Conservation (phyloP, 2,888 invertebrate genomes). For the Erynnis tages region DNA sequence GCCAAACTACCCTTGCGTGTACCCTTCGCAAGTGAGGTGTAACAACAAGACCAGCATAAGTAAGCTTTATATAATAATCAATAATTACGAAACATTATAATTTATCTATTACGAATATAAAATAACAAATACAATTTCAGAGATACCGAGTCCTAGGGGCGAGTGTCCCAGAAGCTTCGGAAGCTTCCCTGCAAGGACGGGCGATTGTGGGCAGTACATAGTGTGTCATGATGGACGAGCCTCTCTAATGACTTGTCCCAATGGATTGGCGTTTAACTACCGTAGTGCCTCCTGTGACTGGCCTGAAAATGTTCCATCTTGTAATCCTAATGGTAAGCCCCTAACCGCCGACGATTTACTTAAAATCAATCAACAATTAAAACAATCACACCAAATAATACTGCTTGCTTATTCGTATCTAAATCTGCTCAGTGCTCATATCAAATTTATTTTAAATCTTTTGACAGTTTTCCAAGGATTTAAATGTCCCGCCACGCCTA, state of each 20-base stretch:
- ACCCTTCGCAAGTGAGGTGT: constrained; percentile 90
- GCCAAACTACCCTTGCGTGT: constrained; percentile 88
- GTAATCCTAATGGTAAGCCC: constrained; percentile 50
- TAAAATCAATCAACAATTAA: no score
- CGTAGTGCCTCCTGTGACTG: constrained; percentile 52
- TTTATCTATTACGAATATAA: background rate
- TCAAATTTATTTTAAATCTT: background rate
- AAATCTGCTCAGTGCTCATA: no score
- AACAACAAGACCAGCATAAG: constrained; percentile 62
- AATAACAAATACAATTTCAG: constrained; percentile 27
- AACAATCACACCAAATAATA: no score
- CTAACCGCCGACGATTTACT: background rate
- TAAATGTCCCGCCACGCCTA: constrained; percentile 44
- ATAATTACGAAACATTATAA: no score
- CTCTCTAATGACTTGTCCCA: constrained; percentile 54
- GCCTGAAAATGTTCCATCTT: constrained; percentile 57
- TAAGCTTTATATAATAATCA: constrained; percentile 11
- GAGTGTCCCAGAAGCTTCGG: constrained; percentile 47
- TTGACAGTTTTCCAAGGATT: constrained; percentile 41
- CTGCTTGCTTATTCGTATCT: no score
- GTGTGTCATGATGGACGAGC: constrained; percentile 55
- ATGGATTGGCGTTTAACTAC: constrained; percentile 55
- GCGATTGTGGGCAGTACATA: constrained; percentile 55
- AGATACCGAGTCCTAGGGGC: constrained; percentile 31
- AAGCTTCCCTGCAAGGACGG: constrained; percentile 44